Percentiles rank a stretch among this genome's conserved stretches.
Evolutionary conservation across 2,888 invertebrate species (phyloP).

Genomic region (Drosophila mimetica): DNA sequence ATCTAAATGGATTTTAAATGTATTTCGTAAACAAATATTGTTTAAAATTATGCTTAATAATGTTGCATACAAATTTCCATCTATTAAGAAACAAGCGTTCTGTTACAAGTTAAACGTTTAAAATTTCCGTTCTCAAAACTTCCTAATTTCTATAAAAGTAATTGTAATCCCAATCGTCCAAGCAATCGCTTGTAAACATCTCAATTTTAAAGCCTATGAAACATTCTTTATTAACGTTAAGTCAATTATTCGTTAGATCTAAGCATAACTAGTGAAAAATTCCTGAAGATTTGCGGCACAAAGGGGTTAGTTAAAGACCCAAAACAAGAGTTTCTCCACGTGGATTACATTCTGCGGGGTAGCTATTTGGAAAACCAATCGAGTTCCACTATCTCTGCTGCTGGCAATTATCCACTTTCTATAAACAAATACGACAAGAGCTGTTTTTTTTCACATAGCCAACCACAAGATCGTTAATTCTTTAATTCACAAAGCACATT

Average conservation of each 20-base stretch:
- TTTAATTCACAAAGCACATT: slow-evolving; percentile 61
- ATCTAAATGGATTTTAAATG: background rate
- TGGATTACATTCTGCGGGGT: background rate
- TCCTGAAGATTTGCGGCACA: slow-evolving; percentile 25
- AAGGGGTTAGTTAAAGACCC: background rate
- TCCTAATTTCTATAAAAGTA: no score
- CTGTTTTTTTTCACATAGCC: slow-evolving; percentile 45
- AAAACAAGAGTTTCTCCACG: slow-evolving; percentile 10
- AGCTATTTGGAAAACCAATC: background rate
- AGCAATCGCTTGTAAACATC: background rate
- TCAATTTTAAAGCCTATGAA: slow-evolving; percentile 25
- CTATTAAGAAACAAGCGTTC: no score
- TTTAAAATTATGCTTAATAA: no score
- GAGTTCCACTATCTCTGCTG: slow-evolving; percentile 6
- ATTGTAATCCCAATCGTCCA: no score
- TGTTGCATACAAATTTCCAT: no score
- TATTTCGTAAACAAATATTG: no score
- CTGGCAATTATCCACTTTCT: slow-evolving; percentile 12
- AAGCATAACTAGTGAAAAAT: slow-evolving; percentile 34
- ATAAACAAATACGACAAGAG: slow-evolving; percentile 37
- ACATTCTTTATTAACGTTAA: slow-evolving; percentile 30
- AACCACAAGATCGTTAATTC: slow-evolving; percentile 66
- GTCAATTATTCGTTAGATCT: slow-evolving; percentile 24
- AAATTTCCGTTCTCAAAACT: background rate
- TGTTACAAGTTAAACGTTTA: no score